Conservation (phyloP, 2,113 vertebrate genomes). For the Chamaea fasciata region DNA sequence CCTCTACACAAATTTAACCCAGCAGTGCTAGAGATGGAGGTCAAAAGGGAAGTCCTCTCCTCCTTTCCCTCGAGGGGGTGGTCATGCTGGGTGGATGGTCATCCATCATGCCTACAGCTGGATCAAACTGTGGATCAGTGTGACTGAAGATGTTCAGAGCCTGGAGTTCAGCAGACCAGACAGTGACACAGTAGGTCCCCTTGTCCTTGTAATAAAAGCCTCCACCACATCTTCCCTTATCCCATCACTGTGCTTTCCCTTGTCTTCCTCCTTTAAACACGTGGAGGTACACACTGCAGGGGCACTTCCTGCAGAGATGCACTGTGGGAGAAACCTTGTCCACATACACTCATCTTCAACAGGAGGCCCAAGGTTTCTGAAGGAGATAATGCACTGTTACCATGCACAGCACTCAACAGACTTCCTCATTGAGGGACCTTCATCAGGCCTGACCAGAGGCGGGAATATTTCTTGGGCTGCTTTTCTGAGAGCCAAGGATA, state of each 20-base stretch:
- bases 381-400: background rate
- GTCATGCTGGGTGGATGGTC: background rate
- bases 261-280: background rate
- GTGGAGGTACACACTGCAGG: background rate
- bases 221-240: background rate
- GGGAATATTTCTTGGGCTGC: background rate
- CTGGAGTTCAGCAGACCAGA: background rate
- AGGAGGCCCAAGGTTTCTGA: background rate
- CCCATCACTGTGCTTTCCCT: background rate
- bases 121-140: background rate
- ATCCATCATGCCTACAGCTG: background rate
- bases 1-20: background rate
- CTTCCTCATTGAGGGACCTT: background rate
- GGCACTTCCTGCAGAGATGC: background rate
- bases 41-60: background rate
- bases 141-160: slow-evolving; percentile 26
- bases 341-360: background rate
- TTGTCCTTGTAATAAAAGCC: slow-evolving; percentile 59
- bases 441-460: background rate
- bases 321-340: background rate
- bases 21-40: background rate
- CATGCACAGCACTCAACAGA: background rate
- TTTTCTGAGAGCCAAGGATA: background rate
- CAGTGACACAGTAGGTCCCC: background rate
- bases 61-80: background rate